phyloP scores from a whole-genome alignment of 2,113 vertebrate genomes.

The Serilophus lunatus region DNA sequence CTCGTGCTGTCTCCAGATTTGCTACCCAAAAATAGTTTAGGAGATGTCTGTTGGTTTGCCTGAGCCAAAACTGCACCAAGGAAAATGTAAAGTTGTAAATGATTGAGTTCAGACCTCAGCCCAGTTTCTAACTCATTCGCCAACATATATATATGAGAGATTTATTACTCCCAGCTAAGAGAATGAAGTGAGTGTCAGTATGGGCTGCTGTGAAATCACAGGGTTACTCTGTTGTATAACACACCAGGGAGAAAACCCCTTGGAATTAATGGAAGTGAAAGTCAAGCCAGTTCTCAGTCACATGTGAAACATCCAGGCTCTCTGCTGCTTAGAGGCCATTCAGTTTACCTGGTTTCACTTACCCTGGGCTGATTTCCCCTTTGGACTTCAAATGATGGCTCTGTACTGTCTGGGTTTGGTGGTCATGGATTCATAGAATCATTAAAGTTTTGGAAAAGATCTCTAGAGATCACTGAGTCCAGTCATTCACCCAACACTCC shows the following conservation, averaged over 20 bases:
- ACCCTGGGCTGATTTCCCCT: not conserved
- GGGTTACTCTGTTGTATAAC: not conserved
- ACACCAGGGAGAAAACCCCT: not conserved
- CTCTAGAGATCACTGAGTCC: not conserved
- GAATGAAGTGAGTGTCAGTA: not conserved
- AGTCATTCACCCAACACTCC: not conserved
- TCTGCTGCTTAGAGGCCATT: not conserved
- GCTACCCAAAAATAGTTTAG: not conserved
- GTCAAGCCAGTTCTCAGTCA: not conserved
- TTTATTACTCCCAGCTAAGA: not conserved
- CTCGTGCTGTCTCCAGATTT: not conserved
- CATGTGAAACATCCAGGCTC: not conserved
- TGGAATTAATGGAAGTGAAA: not conserved
- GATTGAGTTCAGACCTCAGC: not conserved
- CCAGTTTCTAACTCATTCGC: not conserved
- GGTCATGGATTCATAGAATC: not conserved
- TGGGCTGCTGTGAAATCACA: not conserved
- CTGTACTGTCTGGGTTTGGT: not conserved
- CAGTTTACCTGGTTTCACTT: not conserved
- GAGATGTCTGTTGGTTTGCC: not conserved
- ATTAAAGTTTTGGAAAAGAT: not conserved
- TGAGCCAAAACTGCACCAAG: not conserved
- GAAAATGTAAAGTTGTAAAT: not conserved
- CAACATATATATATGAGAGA: not conserved
- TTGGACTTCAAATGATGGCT: not conserved